Base-by-base conservation (phyloP, 1,140 invertebrate species). In the Andricus grossulariae region DNA sequence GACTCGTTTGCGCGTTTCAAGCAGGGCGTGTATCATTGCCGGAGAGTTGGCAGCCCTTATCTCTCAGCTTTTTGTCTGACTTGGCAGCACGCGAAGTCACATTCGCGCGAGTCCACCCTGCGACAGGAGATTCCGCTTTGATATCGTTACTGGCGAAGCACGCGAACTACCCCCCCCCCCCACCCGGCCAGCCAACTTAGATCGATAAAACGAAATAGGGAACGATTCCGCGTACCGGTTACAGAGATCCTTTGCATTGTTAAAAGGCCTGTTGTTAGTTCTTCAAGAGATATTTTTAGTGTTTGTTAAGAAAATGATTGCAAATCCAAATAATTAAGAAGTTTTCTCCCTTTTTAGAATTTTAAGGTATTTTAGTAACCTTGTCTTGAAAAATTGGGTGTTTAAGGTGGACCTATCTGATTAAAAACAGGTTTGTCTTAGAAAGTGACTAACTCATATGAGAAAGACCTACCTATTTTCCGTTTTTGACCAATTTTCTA, bases 81-180 rank as follows among this genome's bases (percentile, higher is more conserved):
- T 78, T 55, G 78, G 84, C 83, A 80, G 78, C 87, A 89, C 87
- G 87, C 88, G 81, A 88, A 81, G 82, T 76, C 82, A 76, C 76
- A 77, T 84, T 83, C 84, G 76, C 84, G 81, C 81, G 25, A 32
- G 25, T 32, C 25, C 25, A 32, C 25, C 25, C 25, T 32, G 25
- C 25, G 86, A 86, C 85, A 87, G 80, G 81, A 88, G 88, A 88
- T 89, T 85, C 84, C 81, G 79, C 74, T 57, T 74, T 79, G 88
- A 89, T 88, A 89, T 80, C 81, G 78, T 76, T 76, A 77, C 83
- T 77, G 80, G 76, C 77, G 74, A 84, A 80, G 73, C 83, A 78
- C 81, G 76, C 77, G 75, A 84, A 78, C 75, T 76, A 54, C 39
- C 54, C 45, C 51, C 49, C 50, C 6, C 39, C 39, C 39, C 39